Base-by-base conservation (phyloP, 2,888 invertebrate genomes). In the Drosophila greeni region DNA sequence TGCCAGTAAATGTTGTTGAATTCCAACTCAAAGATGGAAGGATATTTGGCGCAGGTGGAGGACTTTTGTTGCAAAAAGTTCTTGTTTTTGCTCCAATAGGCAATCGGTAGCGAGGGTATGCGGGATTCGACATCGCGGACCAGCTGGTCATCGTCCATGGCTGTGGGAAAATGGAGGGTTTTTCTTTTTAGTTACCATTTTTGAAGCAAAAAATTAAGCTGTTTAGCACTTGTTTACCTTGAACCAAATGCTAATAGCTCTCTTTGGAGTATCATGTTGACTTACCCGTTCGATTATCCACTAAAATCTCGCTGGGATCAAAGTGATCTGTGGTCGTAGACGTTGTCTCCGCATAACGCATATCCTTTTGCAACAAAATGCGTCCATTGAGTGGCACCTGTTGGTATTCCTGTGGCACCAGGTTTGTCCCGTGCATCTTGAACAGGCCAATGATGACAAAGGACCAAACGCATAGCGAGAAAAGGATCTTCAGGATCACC, bases 1-100 rank as follows among this genome's bases (percentile, higher is more conserved):
- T 97, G 97, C 97, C 97, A 97, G 88, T 97, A 97, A 56, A 95
- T 92, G 87, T 97, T 97, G 89, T 96, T 96, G 90, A 96, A 97
- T 87, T 97, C 95, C 70, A 97, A 90, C 84, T 97, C 97, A 89
- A 95, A 96, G 75, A 97, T 93, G 64, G 93, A 95, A 0, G 97
- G 97, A 87, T 95, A 95, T 74, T 94, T 93, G 62, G 95, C 95
- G 89, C 96, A 96, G 66, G 92, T 91, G 3, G 90, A 91, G 76
- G 91, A 91, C 88, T 94, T 94, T 24, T 89, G 88, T 34, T 89
- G 89, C 33, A 87, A 69, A 39, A 89, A 87, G 86, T 94, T 94
- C 86, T 94, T 94, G 86, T 94, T 93, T 74, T 93, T 93, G 86
- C 93, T 93, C 95, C 96, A 96, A 88, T 95, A 96, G 61, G 93